phyloP scores from a whole-genome alignment of 2,113 vertebrate genomes.

The Xiphorhynchus elegans region DNA sequence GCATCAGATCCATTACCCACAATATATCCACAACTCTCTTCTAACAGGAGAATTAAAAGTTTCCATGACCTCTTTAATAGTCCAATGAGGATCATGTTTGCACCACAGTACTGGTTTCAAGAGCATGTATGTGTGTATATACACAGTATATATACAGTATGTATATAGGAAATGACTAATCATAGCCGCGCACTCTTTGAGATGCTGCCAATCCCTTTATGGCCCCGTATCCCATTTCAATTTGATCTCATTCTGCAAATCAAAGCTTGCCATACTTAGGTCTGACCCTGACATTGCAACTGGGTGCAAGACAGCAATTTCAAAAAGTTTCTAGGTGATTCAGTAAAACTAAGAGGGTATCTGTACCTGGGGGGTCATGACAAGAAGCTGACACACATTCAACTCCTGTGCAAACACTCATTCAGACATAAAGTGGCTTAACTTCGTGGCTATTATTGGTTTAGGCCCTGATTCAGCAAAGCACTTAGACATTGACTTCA shows the following conservation, averaged over 20 bases:
- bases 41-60: background rate
- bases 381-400: background rate
- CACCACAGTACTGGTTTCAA: background rate
- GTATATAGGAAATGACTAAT: slow-evolving; percentile 51
- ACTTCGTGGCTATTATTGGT: background rate
- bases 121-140: accelerated
- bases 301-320: background rate
- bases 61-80: background rate
- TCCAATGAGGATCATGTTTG: background rate
- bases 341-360: background rate
- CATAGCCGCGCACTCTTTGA: slow-evolving; percentile 29
- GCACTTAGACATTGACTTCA: slow-evolving; percentile 33
- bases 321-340: background rate
- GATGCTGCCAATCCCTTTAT: slow-evolving; percentile 34
- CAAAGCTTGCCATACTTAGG: background rate
- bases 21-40: background rate
- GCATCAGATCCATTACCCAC: background rate
- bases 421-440: slow-evolving; percentile 8
- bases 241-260: slow-evolving; percentile 22
- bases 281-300: background rate
- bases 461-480: slow-evolving; percentile 50
- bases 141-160: background rate
- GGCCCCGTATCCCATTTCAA: background rate
- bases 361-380: background rate
- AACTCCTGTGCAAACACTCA: background rate